Conservation (phyloP, 2,888 invertebrate genomes). For the Dorcus parallelipipedus region DNA sequence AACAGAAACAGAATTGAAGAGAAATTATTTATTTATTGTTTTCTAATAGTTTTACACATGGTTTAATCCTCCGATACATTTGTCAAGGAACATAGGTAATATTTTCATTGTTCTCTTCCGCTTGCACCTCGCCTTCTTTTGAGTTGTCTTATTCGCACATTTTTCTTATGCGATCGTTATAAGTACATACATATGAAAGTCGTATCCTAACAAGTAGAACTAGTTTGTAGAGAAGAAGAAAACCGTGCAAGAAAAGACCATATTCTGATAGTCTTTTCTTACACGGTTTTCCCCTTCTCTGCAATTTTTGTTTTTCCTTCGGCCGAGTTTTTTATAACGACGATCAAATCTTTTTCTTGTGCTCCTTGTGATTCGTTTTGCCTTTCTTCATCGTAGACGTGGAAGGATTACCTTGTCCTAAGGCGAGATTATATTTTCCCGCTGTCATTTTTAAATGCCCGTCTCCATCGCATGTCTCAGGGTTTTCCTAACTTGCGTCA, state of each 20-base stretch:
- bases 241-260: too few species aligned
- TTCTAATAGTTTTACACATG: too few species aligned
- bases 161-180: not conserved
- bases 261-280: not conserved
- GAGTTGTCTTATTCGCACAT: not conserved
- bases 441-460: conserved; percentile 21
- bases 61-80: too few species aligned
- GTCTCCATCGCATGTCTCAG: conserved; percentile 21
- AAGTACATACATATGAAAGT: too few species aligned
- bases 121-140: not conserved
- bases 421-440: conserved; percentile 16
- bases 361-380: not conserved
- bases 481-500: conserved; percentile 20
- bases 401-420: not conserved
- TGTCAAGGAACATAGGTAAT: not conserved
- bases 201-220: too few species aligned
- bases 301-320: not conserved
- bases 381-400: not conserved
- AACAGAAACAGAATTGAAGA: too few species aligned
- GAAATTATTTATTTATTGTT: too few species aligned
- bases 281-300: not conserved
- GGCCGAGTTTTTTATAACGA: not conserved
- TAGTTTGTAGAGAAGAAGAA: too few species aligned
- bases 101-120: not conserved
- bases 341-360: too few species aligned